Evolutionary conservation across 1,140 invertebrate genomes (phyloP).

Genomic region (Brachionus sp.): DNA sequence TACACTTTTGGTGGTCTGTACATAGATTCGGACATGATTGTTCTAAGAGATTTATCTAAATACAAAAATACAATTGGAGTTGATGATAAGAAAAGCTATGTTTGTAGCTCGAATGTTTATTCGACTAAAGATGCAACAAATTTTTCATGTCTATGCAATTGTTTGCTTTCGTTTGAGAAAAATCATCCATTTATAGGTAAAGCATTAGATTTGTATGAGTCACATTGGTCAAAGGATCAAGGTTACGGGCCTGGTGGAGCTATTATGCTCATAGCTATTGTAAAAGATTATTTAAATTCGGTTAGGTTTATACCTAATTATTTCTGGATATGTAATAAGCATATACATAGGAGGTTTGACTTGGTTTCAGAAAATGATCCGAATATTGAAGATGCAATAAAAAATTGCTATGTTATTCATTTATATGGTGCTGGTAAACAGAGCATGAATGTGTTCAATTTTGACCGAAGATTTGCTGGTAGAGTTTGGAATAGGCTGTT

Average conservation of each 20-base stretch:
- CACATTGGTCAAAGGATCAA: not conserved
- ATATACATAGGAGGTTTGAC: not conserved
- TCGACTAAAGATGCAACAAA: not conserved
- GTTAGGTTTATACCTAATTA: not conserved
- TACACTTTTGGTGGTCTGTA: not conserved
- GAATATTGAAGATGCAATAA: not conserved
- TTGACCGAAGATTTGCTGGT: not conserved
- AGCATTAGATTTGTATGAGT: not conserved
- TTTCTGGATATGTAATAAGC: not conserved
- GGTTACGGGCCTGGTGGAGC: slow-evolving; percentile 10
- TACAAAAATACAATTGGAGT: not conserved
- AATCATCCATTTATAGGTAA: not conserved
- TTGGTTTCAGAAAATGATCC: not conserved
- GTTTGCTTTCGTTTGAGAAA: not conserved
- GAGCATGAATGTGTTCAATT: not conserved
- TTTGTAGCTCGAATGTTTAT: not conserved
- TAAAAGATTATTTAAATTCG: not conserved
- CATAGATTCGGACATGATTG: not conserved
- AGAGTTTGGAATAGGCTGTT: not conserved
- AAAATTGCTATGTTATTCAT: not conserved
- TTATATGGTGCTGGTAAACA: not conserved
- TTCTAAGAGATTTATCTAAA: not conserved
- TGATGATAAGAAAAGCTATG: not conserved
- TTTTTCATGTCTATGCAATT: not conserved
- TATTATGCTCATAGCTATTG: not conserved